Conservation (phyloP, 2,797 vertebrate species). For the Peromyscus aztecus region DNA sequence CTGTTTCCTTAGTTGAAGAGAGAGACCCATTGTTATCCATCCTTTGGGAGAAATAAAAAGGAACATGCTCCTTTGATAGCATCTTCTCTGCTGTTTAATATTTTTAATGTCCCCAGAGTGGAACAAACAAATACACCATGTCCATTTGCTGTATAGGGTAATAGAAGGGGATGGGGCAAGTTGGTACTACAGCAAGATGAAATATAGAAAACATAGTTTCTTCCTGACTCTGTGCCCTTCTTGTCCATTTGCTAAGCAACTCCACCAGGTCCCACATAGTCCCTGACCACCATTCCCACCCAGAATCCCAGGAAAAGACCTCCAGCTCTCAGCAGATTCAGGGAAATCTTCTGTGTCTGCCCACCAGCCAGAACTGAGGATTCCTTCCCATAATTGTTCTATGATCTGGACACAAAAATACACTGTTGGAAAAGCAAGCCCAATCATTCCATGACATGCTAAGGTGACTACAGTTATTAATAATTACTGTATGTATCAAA, state of each 20-base stretch:
- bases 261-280: rapidly evolving
- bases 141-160: not conserved
- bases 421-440: not conserved
- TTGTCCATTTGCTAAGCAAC: not conserved
- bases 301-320: not conserved
- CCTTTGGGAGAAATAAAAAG: not conserved
- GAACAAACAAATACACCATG: not conserved
- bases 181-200: not conserved
- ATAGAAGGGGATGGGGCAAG: not conserved
- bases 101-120: not conserved
- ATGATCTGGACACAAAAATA: not conserved
- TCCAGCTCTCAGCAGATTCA: not conserved
- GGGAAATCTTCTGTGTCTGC: not conserved
- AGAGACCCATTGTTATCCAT: not conserved
- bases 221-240: not conserved
- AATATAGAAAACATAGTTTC: not conserved
- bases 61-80: not conserved
- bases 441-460: not conserved
- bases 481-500: not conserved
- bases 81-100: not conserved
- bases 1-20: not conserved
- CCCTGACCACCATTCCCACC: not conserved
- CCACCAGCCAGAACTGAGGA: not conserved
- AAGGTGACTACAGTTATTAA: not conserved
- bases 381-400: not conserved